A percentile compares a stretch with the other conserved stretches of the same genome.
Conservation (phyloP, 2,797 vertebrate genomes). For the Eulemur rubriventer region DNA sequence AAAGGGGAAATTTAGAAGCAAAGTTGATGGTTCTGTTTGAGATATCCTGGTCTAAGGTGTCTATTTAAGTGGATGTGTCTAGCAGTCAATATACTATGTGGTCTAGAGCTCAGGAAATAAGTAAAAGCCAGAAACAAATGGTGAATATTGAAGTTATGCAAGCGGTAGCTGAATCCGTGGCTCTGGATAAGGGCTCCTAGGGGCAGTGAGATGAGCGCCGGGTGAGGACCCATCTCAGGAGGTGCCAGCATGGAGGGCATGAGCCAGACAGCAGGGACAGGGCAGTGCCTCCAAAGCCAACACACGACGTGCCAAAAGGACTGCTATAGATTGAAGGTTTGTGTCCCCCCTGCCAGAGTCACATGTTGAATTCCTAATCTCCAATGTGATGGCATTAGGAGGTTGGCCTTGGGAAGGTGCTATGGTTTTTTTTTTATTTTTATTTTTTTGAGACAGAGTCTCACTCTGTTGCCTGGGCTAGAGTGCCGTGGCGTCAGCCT, state of each 20-base stretch:
- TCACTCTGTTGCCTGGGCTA: too few relatives aligned
- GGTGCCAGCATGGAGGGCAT: background rate
- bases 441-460: too few relatives aligned
- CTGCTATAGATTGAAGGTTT: background rate
- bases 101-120: background rate
- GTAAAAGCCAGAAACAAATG: background rate
- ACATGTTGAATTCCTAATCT: background rate
- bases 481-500: too few relatives aligned
- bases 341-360: background rate
- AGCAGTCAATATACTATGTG: background rate
- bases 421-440: background rate
- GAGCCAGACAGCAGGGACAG: background rate
- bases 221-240: background rate
- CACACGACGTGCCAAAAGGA: background rate
- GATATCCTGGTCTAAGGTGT: background rate
- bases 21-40: background rate
- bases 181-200: background rate
- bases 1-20: background rate
- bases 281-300: background rate
- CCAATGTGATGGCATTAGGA: background rate
- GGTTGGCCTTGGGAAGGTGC: background rate
- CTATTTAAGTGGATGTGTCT: background rate
- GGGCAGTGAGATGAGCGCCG: fast-evolving
- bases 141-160: background rate
- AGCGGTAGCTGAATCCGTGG: background rate